Conservation (phyloP, 2,888 invertebrate genomes). For the Leuctra nigra region DNA sequence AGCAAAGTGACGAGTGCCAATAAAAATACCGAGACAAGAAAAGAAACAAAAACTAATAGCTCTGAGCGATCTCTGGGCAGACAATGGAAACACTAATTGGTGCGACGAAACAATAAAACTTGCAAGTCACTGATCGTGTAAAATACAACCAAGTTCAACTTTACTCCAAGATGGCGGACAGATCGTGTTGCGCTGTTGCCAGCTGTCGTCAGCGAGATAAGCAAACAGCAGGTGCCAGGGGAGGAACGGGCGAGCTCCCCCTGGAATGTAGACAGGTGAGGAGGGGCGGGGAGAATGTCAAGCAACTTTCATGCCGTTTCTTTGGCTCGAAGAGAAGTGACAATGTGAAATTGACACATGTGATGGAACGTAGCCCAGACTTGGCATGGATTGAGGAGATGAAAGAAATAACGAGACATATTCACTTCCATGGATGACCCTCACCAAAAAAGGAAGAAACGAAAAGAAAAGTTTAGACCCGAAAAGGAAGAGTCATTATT, state of each 20-base stretch:
- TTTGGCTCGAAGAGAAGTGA: too few relatives aligned
- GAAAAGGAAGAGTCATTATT: conserved; percentile 6
- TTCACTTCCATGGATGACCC: neutral
- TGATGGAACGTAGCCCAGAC: too few relatives aligned
- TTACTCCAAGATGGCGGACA: too few relatives aligned
- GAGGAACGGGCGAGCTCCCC: neutral
- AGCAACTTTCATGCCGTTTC: neutral
- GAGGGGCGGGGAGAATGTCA: neutral
- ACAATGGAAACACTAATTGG: neutral
- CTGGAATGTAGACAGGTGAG: conserved; percentile 4
- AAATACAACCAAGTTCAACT: neutral
- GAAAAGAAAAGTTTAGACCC: conserved; percentile 2
- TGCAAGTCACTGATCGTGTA: neutral
- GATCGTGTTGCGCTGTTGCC: too few relatives aligned
- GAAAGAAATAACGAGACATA: too few relatives aligned
- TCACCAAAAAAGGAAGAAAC: neutral
- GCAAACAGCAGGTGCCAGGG: neutral
- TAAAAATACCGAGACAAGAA: neutral
- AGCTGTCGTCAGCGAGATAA: neutral
- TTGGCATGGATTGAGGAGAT: too few relatives aligned
- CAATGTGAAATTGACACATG: neutral
- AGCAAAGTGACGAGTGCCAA: neutral
- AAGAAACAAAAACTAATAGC: neutral
- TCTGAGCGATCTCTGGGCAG: neutral
- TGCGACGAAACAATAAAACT: neutral